phyloP scores from a whole-genome alignment of 2,113 vertebrate genomes.

The Myotis lucifugus region DNA sequence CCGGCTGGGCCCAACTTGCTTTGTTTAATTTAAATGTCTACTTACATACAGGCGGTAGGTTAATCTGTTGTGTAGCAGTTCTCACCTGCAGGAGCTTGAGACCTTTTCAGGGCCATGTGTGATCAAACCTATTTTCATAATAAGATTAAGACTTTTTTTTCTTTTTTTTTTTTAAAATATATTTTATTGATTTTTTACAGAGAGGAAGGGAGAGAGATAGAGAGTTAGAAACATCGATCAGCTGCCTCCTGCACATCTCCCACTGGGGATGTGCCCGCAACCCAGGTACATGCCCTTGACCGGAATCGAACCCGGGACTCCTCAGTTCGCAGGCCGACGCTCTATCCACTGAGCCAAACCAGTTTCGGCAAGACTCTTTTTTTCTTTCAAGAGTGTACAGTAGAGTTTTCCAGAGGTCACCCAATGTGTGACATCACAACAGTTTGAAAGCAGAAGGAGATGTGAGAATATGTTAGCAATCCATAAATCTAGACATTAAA shows the following conservation, averaged over 20 bases:
- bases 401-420: not conserved
- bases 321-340: no score
- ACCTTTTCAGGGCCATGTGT: not conserved
- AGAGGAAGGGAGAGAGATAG: no score
- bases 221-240: no score
- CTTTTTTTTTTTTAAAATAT: no score
- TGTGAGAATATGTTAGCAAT: not conserved
- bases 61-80: not conserved
- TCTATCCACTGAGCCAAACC: no score
- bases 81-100: not conserved
- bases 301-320: no score
- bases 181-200: no score
- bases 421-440: not conserved
- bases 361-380: not conserved
- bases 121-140: not conserved
- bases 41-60: not conserved
- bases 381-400: not conserved
- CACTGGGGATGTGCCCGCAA: no score
- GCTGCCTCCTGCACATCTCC: no score
- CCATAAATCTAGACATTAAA: not conserved
- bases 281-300: no score
- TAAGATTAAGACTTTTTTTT: not conserved
- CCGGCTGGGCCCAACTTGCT: not conserved
- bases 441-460: not conserved
- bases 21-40: constrained; percentile 28